phyloP scores from a whole-genome alignment of 2,888 invertebrate genomes.

The Microctonus aethiopoides region DNA sequence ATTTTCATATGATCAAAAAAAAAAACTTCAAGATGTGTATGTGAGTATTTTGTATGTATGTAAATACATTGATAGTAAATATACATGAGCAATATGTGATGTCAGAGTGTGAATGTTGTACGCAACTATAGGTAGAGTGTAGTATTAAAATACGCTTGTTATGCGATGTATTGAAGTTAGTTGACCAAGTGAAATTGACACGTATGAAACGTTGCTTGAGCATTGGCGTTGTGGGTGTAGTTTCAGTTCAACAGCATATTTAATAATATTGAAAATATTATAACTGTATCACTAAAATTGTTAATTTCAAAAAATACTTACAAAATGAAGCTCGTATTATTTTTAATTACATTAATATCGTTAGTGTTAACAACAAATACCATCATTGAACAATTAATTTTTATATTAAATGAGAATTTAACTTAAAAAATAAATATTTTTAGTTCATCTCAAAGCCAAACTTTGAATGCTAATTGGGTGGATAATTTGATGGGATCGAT shows the following conservation, averaged over 20 bases:
- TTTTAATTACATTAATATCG: slow-evolving; percentile 6
- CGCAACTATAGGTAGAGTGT: neutral
- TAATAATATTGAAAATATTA: neutral
- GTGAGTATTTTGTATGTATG: too few species aligned
- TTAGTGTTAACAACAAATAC: neutral
- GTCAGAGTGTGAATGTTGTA: slow-evolving; percentile 1
- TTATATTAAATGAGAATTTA: neutral
- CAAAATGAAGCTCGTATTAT: slow-evolving; percentile 6
- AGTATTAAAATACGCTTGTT: slow-evolving; percentile 1
- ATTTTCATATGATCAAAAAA: too few species aligned
- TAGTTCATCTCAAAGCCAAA: slow-evolving; percentile 35
- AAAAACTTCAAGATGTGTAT: too few species aligned
- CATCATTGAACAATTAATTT: too few species aligned
- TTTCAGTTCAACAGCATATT: neutral
- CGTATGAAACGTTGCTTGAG: neutral
- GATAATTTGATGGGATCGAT: slow-evolving; percentile 35
- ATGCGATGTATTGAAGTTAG: neutral
- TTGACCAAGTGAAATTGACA: neutral
- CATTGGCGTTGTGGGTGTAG: neutral
- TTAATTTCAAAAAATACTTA: neutral
- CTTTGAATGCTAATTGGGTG: slow-evolving; percentile 33
- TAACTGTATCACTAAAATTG: neutral
- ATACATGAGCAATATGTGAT: neutral
- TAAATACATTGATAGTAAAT: neutral
- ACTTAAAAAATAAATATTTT: neutral